Evolutionary conservation across 35 echinoderm and acorn worm genomes (phyloP).

Genomic region (Apostichopus japonicus): DNA sequence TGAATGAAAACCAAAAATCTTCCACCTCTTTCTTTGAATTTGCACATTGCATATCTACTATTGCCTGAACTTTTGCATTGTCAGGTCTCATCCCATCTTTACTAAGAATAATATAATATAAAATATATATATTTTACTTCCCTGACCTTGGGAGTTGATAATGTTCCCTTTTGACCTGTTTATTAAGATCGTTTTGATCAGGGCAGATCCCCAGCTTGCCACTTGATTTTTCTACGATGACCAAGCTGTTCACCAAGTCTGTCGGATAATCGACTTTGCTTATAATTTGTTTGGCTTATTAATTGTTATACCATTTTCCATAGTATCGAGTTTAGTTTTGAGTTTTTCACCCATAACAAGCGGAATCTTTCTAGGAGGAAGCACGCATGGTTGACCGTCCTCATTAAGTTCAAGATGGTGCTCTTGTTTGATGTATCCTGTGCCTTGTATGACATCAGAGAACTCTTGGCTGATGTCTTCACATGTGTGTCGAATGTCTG

Average conservation of each 20-base stretch:
- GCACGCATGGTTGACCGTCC: constrained; percentile 10
- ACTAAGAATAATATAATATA: no score
- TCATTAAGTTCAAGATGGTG: constrained; percentile 22
- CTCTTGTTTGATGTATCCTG: neutral
- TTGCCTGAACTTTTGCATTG: constrained; percentile 38
- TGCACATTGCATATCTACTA: constrained; percentile 49
- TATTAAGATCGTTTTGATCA: constrained; percentile 71
- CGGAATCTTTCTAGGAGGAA: constrained; percentile 51
- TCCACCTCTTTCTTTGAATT: constrained; percentile 45
- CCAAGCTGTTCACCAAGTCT: constrained; percentile 74
- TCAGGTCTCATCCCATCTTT: constrained; percentile 44
- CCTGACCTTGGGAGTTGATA: neutral
- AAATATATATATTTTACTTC: constrained; percentile 66
- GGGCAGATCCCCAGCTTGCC: constrained; percentile 71
- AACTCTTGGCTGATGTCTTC: no score
- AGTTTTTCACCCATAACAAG: constrained; percentile 19
- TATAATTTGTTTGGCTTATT: neutral
- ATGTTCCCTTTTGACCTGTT: constrained; percentile 10
- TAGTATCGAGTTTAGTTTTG: constrained; percentile 4
- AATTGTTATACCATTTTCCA: neutral
- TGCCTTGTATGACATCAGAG: neutral
- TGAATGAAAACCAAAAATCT: constrained; percentile 18
- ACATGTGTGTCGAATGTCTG: no score
- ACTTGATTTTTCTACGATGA: constrained; percentile 67
- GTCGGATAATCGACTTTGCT: constrained; percentile 64